A percentile compares a stretch with the other conserved stretches of the same genome.
These are phyloP conservation scores for Drosophila jambulina DNA, from an alignment of 1,140 invertebrate genomes.

Conservation along the genomic window DNA sequence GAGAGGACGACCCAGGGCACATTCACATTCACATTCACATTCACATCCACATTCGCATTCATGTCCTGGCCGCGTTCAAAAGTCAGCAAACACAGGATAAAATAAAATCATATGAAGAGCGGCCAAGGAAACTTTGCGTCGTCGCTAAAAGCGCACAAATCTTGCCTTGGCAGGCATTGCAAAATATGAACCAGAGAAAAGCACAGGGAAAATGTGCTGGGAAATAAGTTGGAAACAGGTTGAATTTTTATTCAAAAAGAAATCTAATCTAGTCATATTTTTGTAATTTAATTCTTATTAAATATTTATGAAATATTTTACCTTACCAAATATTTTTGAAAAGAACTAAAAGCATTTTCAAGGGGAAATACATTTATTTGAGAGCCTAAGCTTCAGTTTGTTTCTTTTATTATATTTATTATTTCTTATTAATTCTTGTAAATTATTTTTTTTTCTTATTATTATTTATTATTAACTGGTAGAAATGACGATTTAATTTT, in stretches of 20 bases:
- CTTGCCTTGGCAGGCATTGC: constrained; percentile 62
- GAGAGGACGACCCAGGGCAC: constrained; percentile 26
- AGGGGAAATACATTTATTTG: not conserved
- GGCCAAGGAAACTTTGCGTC: constrained; percentile 56
- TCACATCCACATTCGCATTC: constrained; percentile 52
- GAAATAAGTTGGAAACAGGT: not conserved
- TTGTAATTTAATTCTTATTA: no score
- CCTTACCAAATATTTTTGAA: not conserved
- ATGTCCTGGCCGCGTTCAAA: constrained; percentile 68
- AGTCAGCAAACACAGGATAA: constrained; percentile 60
- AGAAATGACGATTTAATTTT: no score
- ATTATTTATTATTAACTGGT: not conserved
- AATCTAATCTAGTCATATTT: no score
- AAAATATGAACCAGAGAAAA: constrained; percentile 44
- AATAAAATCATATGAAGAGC: constrained; percentile 25
- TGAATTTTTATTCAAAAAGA: not conserved
- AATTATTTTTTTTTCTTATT: not conserved
- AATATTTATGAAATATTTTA: no score
- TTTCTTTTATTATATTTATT: not conserved
- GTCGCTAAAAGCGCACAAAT: constrained; percentile 77
- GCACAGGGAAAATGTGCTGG: not conserved
- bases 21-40: constrained; percentile 11
- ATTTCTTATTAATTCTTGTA: not conserved
- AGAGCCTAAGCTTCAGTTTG: not conserved
- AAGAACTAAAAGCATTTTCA: not conserved